Evolutionary conservation across 2,113 vertebrate genomes (phyloP).

Genomic region (Antechinus flavipes): DNA sequence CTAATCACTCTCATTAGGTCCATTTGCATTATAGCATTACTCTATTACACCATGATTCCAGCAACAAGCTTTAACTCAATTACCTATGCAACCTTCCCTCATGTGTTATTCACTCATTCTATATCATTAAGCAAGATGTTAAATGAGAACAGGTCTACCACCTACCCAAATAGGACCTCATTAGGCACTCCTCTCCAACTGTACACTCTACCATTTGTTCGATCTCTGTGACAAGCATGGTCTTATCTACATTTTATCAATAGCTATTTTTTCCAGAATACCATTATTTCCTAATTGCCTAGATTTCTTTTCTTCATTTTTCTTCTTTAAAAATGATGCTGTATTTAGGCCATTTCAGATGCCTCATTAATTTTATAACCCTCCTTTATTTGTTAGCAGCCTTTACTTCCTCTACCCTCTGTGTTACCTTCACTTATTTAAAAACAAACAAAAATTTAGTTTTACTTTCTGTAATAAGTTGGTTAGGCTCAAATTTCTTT

Average conservation of each 20-base stretch:
- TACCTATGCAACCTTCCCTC: not conserved
- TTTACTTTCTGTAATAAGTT: not conserved
- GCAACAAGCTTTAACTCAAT: slow-evolving; percentile 12
- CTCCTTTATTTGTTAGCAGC: slow-evolving; percentile 54
- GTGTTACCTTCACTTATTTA: slow-evolving; percentile 18
- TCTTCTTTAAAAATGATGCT: slow-evolving; percentile 59
- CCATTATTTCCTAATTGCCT: slow-evolving; percentile 53
- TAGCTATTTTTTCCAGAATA: slow-evolving; percentile 45
- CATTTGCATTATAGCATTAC: slow-evolving; percentile 40
- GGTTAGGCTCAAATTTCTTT: not conserved
- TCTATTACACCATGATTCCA: slow-evolving; percentile 2
- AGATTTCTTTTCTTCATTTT: slow-evolving; percentile 57
- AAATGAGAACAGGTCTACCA: slow-evolving; percentile 1
- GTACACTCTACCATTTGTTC: not conserved
- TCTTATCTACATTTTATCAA: slow-evolving; percentile 37
- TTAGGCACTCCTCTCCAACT: slow-evolving; percentile 38
- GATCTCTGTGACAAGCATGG: not conserved
- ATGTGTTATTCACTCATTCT: slow-evolving; percentile 12
- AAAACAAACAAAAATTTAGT: not conserved
- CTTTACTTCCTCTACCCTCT: slow-evolving; percentile 39
- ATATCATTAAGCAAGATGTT: not conserved
- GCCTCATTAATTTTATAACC: slow-evolving; percentile 66
- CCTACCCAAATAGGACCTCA: not conserved
- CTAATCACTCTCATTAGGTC: slow-evolving; percentile 15
- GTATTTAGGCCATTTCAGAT: slow-evolving; percentile 49